These are phyloP conservation scores for Halesus radiatus DNA, from an alignment of 1,140 invertebrate genomes.

Conservation along the genomic window DNA sequence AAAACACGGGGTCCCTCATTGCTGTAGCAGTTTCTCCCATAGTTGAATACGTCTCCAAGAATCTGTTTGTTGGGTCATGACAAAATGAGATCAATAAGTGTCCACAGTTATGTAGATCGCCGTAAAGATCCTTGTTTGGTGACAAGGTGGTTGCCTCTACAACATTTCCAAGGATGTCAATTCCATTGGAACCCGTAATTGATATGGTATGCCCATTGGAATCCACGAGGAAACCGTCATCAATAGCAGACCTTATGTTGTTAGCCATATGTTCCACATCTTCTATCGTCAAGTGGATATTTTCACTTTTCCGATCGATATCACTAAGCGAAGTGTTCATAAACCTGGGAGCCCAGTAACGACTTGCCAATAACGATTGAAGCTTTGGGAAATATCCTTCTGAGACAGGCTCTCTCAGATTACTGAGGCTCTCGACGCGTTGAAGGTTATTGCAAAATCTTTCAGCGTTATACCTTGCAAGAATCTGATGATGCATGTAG, in stretches of 20 bases:
- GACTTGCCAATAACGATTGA: slow-evolving; percentile 58
- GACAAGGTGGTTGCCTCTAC: slow-evolving; percentile 64
- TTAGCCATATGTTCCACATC: slow-evolving; percentile 62
- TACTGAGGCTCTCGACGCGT: slow-evolving; percentile 52
- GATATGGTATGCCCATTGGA: slow-evolving; percentile 61
- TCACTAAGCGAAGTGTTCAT: slow-evolving; percentile 51
- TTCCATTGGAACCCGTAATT: slow-evolving; percentile 67
- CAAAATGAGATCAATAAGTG: slow-evolving; percentile 64
- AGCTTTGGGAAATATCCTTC: slow-evolving; percentile 62
- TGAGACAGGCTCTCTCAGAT: slow-evolving; percentile 56
- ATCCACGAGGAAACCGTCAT: slow-evolving; percentile 58
- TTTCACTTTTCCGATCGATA: slow-evolving; percentile 52
- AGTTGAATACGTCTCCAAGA: slow-evolving; percentile 60
- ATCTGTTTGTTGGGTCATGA: slow-evolving; percentile 68
- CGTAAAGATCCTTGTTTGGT: slow-evolving; percentile 66
- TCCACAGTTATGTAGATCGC: slow-evolving; percentile 68
- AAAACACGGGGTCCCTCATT: slow-evolving; percentile 68
- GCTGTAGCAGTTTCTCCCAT: slow-evolving; percentile 65
- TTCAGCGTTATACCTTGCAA: slow-evolving; percentile 66
- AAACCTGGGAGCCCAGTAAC: slow-evolving; percentile 56
- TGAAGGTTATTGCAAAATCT: slow-evolving; percentile 59
- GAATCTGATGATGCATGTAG: slow-evolving; percentile 81
- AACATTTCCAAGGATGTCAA: slow-evolving; percentile 69
- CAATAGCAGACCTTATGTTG: slow-evolving; percentile 64
- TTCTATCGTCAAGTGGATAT: slow-evolving; percentile 53